phyloP scores from a whole-genome alignment of 2,113 vertebrate species.

The human region DNA sequence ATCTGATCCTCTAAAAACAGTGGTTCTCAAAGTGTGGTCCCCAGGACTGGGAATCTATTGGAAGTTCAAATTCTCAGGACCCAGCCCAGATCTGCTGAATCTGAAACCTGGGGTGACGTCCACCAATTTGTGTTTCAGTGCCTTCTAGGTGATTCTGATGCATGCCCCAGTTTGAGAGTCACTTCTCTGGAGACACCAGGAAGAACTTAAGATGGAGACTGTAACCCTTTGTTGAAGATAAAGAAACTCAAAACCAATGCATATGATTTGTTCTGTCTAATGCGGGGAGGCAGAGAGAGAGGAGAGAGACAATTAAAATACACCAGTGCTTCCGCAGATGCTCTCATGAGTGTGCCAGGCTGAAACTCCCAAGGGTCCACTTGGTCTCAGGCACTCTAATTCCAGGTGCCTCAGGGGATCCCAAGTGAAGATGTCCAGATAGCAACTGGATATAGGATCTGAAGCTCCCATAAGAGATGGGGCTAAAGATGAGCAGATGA shows the following conservation, averaged over 20 bases:
- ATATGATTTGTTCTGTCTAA: neutral
- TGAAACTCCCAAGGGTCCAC: neutral
- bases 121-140: neutral
- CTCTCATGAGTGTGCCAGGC: rapidly evolving
- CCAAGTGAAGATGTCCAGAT: neutral
- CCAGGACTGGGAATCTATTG: neutral
- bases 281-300: neutral
- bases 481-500: neutral
- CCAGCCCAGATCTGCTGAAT: neutral
- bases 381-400: neutral
- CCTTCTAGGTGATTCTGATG: neutral
- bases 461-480: neutral
- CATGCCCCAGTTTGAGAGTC: neutral
- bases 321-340: neutral
- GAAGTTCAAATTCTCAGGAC: neutral
- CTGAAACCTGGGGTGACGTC: neutral
- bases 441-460: neutral
- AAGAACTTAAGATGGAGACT: neutral
- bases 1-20: neutral
- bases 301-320: neutral
- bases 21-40: neutral
- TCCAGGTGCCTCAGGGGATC: neutral
- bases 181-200: neutral
- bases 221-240: neutral
- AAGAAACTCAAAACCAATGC: neutral